These are phyloP conservation scores for Syngnathoides biaculeatus DNA, from an alignment of 2,113 vertebrate species.

Conservation along the genomic window DNA sequence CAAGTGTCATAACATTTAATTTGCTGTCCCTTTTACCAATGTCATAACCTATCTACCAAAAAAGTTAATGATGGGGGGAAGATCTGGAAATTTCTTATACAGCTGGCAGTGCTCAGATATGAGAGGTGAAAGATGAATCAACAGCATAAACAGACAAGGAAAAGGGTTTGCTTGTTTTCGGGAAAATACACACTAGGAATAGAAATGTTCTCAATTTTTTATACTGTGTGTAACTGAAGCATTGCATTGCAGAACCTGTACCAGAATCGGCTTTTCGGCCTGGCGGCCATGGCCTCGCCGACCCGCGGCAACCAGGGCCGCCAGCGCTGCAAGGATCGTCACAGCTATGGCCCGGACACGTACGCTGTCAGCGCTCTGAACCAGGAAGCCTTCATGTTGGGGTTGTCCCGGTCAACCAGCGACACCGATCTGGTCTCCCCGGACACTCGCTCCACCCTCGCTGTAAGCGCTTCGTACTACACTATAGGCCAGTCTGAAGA, in stretches of 20 bases:
- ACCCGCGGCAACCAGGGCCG: slow-evolving; percentile 85
- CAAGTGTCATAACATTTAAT: too few relatives aligned
- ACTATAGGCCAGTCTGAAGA: slow-evolving; percentile 86
- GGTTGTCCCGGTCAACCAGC: slow-evolving; percentile 88
- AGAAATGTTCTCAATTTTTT: neutral
- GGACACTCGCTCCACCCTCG: slow-evolving; percentile 89
- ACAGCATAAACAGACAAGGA: too few relatives aligned
- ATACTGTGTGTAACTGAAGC: neutral
- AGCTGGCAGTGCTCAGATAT: too few relatives aligned
- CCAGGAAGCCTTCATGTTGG: slow-evolving; percentile 70
- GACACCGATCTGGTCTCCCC: slow-evolving; percentile 92
- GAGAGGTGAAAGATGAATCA: too few relatives aligned
- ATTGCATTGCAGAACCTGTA: slow-evolving; percentile 85
- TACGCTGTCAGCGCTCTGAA: slow-evolving; percentile 77
- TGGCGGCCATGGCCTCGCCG: slow-evolving; percentile 95
- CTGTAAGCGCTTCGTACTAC: slow-evolving; percentile 88
- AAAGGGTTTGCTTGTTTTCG: too few relatives aligned
- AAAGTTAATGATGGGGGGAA: too few relatives aligned
- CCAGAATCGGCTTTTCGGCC: slow-evolving; percentile 93
- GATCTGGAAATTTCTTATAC: too few relatives aligned
- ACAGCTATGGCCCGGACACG: slow-evolving; percentile 85
- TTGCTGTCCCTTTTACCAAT: too few relatives aligned
- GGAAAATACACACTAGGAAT: neutral
- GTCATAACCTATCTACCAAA: too few relatives aligned
- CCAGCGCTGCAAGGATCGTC: slow-evolving; percentile 88